Percentiles rank a stretch among this genome's conserved stretches.
These are phyloP conservation scores for Nannoperca obscura DNA, from an alignment of 2,797 vertebrate species.

Conservation along the genomic window DNA sequence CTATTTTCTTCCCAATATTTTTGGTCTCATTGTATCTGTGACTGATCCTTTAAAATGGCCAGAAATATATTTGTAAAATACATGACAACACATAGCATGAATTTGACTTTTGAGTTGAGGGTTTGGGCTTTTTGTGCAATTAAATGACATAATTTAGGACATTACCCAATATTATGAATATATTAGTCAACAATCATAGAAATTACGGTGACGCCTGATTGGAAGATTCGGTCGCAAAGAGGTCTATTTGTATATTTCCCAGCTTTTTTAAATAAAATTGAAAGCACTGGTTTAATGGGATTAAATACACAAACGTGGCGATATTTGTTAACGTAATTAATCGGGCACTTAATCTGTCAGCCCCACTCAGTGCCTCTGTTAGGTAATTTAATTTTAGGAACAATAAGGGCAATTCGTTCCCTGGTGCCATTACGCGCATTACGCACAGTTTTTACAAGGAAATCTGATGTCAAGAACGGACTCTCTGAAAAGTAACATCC, in stretches of 20 bases:
- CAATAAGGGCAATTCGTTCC: constrained; percentile 13
- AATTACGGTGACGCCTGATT: background rate
- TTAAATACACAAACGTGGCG: background rate
- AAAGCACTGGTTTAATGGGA: background rate
- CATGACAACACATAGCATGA: background rate
- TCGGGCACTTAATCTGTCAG: constrained; percentile 21
- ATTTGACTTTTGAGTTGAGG: background rate
- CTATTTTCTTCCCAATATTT: background rate
- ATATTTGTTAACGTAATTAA: constrained; percentile 22
- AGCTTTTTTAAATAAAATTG: background rate
- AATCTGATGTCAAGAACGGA: constrained; percentile 17
- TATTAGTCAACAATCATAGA: background rate
- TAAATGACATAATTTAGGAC: background rate
- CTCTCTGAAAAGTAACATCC: constrained; percentile 39
- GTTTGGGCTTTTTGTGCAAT: background rate
- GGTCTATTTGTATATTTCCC: background rate
- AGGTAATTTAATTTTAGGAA: constrained; percentile 6
- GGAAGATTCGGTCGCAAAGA: background rate
- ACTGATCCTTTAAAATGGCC: background rate
- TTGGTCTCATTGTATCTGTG: background rate
- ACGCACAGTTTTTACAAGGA: constrained; percentile 55
- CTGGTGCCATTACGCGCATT: constrained; percentile 67
- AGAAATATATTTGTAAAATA: background rate
- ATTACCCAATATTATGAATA: background rate
- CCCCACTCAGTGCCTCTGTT: background rate